Evolutionary conservation across 2,888 invertebrate genomes (phyloP).

Genomic region (Girardia tigrina): DNA sequence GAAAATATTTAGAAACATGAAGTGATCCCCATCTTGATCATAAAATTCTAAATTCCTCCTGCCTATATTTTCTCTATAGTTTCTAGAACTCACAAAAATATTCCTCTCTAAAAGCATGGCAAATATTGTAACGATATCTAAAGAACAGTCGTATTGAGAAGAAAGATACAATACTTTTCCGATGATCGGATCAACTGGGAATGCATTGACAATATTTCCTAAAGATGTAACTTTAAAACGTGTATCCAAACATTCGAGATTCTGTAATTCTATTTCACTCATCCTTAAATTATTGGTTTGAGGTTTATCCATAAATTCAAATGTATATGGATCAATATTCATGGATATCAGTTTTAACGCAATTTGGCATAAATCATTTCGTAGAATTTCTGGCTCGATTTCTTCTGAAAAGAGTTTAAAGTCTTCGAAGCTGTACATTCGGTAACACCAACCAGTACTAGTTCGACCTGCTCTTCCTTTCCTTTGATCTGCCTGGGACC

Average conservation of each 20-base stretch:
- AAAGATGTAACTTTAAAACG: background rate
- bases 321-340: constrained; percentile 39
- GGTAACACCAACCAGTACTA: constrained; percentile 45
- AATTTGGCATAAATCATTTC: constrained; percentile 43
- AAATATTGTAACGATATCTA: background rate
- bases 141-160: background rate
- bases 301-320: background rate
- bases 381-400: constrained; percentile 46
- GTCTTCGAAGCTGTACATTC: constrained; percentile 44
- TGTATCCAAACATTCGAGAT: background rate
- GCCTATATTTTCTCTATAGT: background rate
- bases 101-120: background rate
- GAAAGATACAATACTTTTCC: background rate
- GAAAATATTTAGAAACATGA: background rate
- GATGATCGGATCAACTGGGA: background rate
- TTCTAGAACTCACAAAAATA: background rate
- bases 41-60: background rate
- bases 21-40: background rate
- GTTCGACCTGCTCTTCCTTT: constrained; percentile 50
- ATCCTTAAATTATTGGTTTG: background rate
- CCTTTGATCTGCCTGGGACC: constrained; percentile 49
- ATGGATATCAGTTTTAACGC: constrained; percentile 44
- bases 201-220: background rate
- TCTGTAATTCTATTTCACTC: background rate
- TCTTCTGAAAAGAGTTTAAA: constrained; percentile 42